Evolutionary conservation across 2,113 vertebrate species (phyloP).

Genomic region (Colius striatus): DNA sequence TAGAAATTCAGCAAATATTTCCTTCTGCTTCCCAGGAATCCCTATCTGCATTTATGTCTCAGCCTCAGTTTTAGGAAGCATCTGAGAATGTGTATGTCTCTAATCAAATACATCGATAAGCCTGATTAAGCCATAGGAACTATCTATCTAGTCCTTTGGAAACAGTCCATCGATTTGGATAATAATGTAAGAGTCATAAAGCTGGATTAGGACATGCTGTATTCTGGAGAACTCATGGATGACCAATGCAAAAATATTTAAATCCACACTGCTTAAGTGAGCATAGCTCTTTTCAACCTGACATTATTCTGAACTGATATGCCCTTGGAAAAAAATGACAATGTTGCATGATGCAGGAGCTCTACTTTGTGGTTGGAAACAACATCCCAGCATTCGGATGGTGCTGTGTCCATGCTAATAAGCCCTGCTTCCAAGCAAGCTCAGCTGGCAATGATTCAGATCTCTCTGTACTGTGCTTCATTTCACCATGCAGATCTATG

Average conservation of each 20-base stretch:
- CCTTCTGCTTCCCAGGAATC: not conserved
- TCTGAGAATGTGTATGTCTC: not conserved
- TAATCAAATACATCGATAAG: not conserved
- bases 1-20: not conserved
- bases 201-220: not conserved
- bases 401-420: not conserved
- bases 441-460: not conserved
- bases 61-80: not conserved
- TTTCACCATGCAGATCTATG: not conserved
- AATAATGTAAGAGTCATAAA: not conserved
- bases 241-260: not conserved
- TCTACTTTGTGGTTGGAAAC: not conserved
- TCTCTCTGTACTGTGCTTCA: not conserved
- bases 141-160: not conserved
- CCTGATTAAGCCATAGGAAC: not conserved
- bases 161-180: not conserved
- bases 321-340: not conserved
- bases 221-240: not conserved
- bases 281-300: not conserved
- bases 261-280: not conserved
- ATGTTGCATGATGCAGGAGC: not conserved
- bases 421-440: not conserved
- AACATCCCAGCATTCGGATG: not conserved
- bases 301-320: not conserved
- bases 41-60: accelerated